Evolutionary conservation across 1,140 invertebrate genomes (phyloP).

Genomic region (Caenorhabditis inopinata): DNA sequence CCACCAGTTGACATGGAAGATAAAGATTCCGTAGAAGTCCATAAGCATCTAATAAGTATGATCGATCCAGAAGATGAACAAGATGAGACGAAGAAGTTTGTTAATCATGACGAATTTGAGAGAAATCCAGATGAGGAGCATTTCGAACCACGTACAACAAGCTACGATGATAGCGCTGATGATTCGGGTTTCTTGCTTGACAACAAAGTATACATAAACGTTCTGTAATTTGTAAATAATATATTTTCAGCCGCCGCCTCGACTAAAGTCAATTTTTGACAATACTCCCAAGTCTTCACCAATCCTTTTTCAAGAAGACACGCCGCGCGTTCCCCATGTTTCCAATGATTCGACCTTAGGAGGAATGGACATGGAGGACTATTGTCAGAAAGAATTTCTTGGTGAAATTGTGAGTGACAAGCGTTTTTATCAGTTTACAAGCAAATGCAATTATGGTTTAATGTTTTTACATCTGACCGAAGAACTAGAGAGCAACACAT

Average conservation of each 20-base stretch:
- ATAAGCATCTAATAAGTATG: not conserved
- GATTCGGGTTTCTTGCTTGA: not conserved
- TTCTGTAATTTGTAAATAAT: not conserved
- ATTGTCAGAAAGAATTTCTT: not conserved
- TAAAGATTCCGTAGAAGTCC: not conserved
- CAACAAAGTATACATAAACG: not conserved
- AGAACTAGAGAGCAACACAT: too few relatives aligned
- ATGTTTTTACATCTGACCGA: too few relatives aligned
- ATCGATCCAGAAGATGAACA: not conserved
- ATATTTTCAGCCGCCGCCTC: not conserved
- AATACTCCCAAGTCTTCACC: not conserved
- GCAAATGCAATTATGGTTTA: too few relatives aligned
- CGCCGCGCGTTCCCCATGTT: not conserved
- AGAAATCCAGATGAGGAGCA: not conserved
- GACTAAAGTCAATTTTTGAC: not conserved
- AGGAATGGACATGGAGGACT: not conserved
- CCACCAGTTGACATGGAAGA: not conserved
- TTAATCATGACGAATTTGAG: not conserved
- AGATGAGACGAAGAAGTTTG: not conserved
- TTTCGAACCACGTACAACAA: not conserved
- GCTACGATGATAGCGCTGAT: not conserved
- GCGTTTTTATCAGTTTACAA: too few relatives aligned
- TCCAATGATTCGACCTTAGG: not conserved
- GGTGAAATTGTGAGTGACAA: not conserved
- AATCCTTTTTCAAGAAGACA: not conserved